Conservation (phyloP, 2,888 invertebrate species). For the Cheilosia impressa region DNA sequence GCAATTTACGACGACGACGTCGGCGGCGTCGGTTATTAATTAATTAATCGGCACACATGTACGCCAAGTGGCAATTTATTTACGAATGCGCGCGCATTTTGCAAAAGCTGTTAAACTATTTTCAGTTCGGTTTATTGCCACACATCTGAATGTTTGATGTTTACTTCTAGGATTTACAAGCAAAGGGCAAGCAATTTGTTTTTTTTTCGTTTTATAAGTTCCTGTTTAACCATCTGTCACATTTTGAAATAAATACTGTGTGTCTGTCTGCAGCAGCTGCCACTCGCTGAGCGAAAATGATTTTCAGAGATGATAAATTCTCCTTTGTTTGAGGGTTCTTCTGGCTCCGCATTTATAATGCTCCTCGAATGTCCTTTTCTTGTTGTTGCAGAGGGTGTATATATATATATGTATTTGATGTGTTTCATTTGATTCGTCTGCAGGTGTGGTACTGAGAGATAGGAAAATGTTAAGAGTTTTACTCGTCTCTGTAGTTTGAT, state of each 20-base stretch:
- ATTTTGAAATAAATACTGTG: conserved; percentile 17
- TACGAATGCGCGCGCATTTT: conserved; percentile 51
- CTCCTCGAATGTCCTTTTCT: conserved; percentile 45
- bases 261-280: conserved; percentile 46
- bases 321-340: conserved; percentile 50
- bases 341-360: conserved; percentile 45
- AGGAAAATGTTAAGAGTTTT: conserved; percentile 2
- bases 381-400: not conserved
- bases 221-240: conserved; percentile 65
- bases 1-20: conserved; percentile 57
- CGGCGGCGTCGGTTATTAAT: conserved; percentile 14
- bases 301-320: conserved; percentile 51
- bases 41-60: conserved; percentile 47
- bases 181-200: not conserved
- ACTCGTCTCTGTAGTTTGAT: conserved; percentile 17
- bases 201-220: conserved; percentile 9
- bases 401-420: conserved; percentile 45
- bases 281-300: conserved; percentile 47
- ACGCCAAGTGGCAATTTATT: conserved; percentile 48
- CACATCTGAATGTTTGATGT: conserved; percentile 24
- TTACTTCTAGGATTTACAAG: conserved; percentile 56
- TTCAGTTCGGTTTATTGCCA: conserved; percentile 35
- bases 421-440: conserved; percentile 27
- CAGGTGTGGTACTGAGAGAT: conserved; percentile 45
- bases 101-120: conserved; percentile 24